Conservation (phyloP, 2,797 vertebrate genomes). For the Selene dorsalis region DNA sequence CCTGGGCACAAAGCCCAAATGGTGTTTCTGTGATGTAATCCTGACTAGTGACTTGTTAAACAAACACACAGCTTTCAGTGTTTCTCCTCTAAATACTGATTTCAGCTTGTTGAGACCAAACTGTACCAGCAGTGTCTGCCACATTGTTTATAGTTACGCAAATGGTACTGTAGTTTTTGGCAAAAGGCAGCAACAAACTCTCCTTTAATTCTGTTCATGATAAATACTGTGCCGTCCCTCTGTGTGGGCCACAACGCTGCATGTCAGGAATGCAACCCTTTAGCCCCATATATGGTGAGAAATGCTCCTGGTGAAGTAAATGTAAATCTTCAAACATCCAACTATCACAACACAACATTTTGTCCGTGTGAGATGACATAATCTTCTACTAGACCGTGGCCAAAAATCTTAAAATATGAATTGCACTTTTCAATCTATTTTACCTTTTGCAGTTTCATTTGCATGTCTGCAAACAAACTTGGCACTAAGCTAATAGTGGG, state of each 20-base stretch:
- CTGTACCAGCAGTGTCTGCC: conserved; percentile 6
- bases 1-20: conserved; percentile 63
- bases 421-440: not conserved
- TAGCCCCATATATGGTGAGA: conserved; percentile 52
- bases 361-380: conserved; percentile 1
- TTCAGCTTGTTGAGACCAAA: conserved; percentile 54
- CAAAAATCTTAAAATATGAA: not conserved
- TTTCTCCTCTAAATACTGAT: conserved; percentile 60
- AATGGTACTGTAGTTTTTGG: conserved; percentile 33
- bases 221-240: conserved; percentile 21
- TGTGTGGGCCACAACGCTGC: conserved; percentile 32
- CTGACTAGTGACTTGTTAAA: conserved; percentile 67
- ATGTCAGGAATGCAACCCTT: conserved; percentile 38
- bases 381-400: not conserved
- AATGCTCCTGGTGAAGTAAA: not conserved
- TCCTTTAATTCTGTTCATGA: conserved; percentile 46
- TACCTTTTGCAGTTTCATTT: not conserved
- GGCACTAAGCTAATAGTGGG: not conserved
- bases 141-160: conserved; percentile 41
- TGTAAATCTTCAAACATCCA: not conserved
- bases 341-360: not conserved
- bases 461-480: conserved; percentile 7
- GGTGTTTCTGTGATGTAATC: conserved; percentile 74
- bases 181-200: conserved; percentile 34
- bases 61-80: conserved; percentile 69